These are phyloP conservation scores for Australoheros scitulus DNA, from an alignment of 2,113 vertebrate genomes.

Conservation along the genomic window DNA sequence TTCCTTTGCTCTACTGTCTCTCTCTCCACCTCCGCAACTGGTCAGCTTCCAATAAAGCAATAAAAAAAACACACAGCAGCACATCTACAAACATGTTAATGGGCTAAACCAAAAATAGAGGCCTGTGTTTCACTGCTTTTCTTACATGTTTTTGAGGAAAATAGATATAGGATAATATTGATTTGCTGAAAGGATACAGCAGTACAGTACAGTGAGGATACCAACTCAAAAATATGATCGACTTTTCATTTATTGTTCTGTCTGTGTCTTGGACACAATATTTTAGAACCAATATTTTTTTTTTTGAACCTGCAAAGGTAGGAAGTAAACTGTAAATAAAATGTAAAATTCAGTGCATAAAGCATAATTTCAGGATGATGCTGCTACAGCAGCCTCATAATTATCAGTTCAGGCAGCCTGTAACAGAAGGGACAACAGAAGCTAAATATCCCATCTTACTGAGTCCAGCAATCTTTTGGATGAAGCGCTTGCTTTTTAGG, in stretches of 20 bases:
- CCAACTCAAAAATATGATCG: not conserved
- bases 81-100: slow-evolving; percentile 34
- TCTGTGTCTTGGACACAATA: not conserved
- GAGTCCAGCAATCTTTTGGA: slow-evolving; percentile 15
- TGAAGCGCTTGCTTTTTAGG: not conserved
- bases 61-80: slow-evolving; percentile 2
- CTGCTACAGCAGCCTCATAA: slow-evolving; percentile 1
- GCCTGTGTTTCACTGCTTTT: not conserved
- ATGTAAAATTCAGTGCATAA: not conserved
- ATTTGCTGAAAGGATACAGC: not conserved
- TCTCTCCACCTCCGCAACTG: not conserved
- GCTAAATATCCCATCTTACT: not conserved
- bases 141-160: not conserved
- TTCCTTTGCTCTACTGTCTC: slow-evolving; percentile 35
- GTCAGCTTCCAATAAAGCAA: slow-evolving; percentile 5
- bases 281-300: not conserved
- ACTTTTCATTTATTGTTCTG: not conserved
- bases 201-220: not conserved
- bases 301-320: not conserved
- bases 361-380: not conserved
- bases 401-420: not conserved
- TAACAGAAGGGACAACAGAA: slow-evolving; percentile 14
- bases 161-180: not conserved
- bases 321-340: not conserved
- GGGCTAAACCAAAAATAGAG: slow-evolving; percentile 15